A percentile compares a stretch with the other conserved stretches of the same genome.
These are phyloP conservation scores for Seira sanloemensis DNA, from an alignment of 2,888 invertebrate genomes.

Conservation along the genomic window DNA sequence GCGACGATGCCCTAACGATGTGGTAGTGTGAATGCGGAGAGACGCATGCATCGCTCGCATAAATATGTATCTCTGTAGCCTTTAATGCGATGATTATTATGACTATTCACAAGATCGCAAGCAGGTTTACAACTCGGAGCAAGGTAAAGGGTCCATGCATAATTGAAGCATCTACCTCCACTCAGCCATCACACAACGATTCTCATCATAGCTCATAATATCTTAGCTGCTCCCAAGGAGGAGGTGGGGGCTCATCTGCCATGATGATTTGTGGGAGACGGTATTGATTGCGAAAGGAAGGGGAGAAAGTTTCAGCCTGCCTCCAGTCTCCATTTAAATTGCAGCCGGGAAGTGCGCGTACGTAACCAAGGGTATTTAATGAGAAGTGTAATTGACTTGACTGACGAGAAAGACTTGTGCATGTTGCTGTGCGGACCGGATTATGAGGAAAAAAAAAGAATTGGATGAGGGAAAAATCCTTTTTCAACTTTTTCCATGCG, in stretches of 20 bases:
- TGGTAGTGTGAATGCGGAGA: background rate
- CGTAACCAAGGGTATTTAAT: conserved; percentile 59
- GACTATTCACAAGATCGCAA: background rate
- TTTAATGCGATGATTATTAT: background rate
- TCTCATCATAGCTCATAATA: too few relatives aligned
- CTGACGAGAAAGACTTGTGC: too few relatives aligned
- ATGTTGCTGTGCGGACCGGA: too few relatives aligned
- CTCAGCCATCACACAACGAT: background rate
- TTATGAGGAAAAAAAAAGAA: too few relatives aligned
- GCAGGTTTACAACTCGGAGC: background rate
- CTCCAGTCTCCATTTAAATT: conserved; percentile 28
- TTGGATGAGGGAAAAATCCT: too few relatives aligned
- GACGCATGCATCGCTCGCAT: background rate
- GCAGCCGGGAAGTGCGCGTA: conserved; percentile 57
- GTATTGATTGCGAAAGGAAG: too few relatives aligned
- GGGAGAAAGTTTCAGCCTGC: conserved; percentile 48
- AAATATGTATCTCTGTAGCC: background rate
- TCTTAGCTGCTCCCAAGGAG: too few relatives aligned
- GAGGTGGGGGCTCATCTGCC: too few relatives aligned
- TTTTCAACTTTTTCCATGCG: too few relatives aligned
- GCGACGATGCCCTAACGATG: background rate
- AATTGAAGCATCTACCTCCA: background rate
- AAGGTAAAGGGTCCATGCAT: background rate
- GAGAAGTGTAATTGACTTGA: conserved; percentile 65
- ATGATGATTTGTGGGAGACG: too few relatives aligned